Evolutionary conservation across 2,888 invertebrate species (phyloP).

Genomic region (Boloria selene): DNA sequence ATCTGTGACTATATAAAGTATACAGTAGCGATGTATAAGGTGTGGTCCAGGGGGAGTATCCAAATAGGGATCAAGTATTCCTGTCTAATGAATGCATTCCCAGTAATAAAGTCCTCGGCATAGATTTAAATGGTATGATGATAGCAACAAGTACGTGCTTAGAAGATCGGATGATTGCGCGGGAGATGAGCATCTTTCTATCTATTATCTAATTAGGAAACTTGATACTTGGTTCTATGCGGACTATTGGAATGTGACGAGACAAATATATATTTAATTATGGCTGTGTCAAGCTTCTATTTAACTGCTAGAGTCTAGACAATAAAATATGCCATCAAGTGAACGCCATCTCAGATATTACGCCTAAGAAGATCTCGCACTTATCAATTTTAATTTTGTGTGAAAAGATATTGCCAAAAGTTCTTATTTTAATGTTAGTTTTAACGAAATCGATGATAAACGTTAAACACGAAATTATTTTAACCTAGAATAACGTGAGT

Average conservation of each 20-base stretch:
- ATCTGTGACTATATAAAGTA: slow-evolving; percentile 15
- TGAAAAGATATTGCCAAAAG: neutral
- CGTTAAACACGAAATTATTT: neutral
- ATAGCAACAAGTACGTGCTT: slow-evolving; percentile 35
- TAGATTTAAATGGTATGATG: slow-evolving; percentile 45
- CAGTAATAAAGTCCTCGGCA: slow-evolving; percentile 43
- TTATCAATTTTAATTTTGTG: too few species aligned
- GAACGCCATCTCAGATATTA: neutral
- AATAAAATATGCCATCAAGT: neutral
- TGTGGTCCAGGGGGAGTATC: slow-evolving; percentile 44
- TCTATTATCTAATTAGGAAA: slow-evolving; percentile 34
- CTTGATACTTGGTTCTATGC: slow-evolving; percentile 25
- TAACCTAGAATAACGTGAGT: neutral
- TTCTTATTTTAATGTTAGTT: neutral
- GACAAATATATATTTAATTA: slow-evolving; percentile 8
- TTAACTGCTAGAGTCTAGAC: too few species aligned
- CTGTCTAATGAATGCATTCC: slow-evolving; percentile 54
- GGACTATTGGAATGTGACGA: slow-evolving; percentile 16
- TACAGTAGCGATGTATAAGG: slow-evolving; percentile 43
- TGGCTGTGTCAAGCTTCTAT: neutral
- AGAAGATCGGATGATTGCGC: slow-evolving; percentile 29
- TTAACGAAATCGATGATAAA: neutral
- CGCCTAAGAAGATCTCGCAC: too few species aligned
- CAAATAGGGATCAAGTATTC: slow-evolving; percentile 52
- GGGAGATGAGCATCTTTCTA: slow-evolving; percentile 29